Base-by-base conservation (phyloP, 2,797 vertebrate genomes). In the Prunella strophiata region DNA sequence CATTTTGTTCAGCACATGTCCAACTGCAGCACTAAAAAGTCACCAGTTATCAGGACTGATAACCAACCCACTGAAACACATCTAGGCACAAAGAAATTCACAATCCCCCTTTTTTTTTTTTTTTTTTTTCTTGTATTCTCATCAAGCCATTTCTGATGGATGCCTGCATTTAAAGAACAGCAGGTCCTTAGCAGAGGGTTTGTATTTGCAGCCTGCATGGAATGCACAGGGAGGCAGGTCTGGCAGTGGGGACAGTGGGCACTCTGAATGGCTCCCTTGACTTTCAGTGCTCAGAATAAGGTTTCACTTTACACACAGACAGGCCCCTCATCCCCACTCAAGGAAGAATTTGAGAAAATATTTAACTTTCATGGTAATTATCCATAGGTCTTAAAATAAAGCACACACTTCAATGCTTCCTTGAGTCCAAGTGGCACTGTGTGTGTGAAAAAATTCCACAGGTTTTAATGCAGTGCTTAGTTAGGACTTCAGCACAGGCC, bases 331-430 rank as follows among this genome's bases (percentile, higher is more conserved):
- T 54, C 45, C 38, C n/a, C 73, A 51, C 42, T 93, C 38, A 68
- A 34, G 38, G 57, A 88, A 89, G 23, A 13, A 67, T 85, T 74
- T 87, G 58, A 93, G 86, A 70, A 95, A 95, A 89, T 95, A 86
- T 93, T 95, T 95, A 74, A 92, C 93, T 93, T 92, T 87, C 89
- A 57, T 34, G 30, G 72, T 82, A 91, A 89, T 95, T 92, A 89
- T 74, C 52, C 57, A 43, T 6, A 36, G 42, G 52, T 52, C 62
- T 91, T 92, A 80, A 85, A 89, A 78, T 58, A 84, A 94, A 90
- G 55, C 36, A 93, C 45, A 84, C 70, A 89, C 70, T 93, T 84
- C 58, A 88, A 52, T 0, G 5, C 42, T 89, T 89, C 84, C 74
- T 67, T 68, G 61, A 68, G 52, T 57, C 29, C 34, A 87, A 82